Percentiles rank a stretch among this genome's conserved stretches.
These are phyloP conservation scores for Dione vanillae DNA, from an alignment of 2,888 invertebrate species.

Conservation along the genomic window DNA sequence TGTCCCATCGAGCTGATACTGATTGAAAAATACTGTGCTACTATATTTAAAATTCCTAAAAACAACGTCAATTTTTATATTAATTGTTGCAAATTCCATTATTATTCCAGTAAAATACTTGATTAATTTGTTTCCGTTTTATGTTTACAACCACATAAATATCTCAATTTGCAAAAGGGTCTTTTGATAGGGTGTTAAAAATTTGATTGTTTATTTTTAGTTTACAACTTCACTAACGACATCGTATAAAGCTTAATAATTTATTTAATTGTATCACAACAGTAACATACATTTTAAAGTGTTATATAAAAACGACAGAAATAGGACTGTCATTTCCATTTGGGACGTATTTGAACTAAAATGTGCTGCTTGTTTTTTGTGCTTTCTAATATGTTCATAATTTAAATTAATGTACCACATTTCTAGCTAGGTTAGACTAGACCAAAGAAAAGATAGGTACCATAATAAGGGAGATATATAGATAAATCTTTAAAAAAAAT, in stretches of 20 bases:
- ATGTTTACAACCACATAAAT: conserved; percentile 1
- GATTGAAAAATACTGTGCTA: no score
- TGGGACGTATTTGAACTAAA: conserved; percentile 1
- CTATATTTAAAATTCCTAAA: no score
- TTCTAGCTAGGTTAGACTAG: no score
- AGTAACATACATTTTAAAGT: conserved; percentile 13
- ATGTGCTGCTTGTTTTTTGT: neutral
- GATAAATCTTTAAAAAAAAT: no score
- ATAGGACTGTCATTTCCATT: neutral
- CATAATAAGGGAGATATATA: no score
- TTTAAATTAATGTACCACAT: no score
- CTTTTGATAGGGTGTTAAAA: conserved; percentile 18
- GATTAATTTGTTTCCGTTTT: neutral
- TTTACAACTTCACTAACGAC: conserved; percentile 13
- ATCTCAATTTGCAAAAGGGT: conserved; percentile 5
- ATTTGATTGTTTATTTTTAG: conserved; percentile 5
- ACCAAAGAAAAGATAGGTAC: no score
- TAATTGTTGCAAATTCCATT: no score
- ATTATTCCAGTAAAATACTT: neutral
- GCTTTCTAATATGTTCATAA: neutral
- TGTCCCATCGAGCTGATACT: no score
- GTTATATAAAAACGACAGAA: conserved; percentile 5
- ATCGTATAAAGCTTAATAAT: conserved; percentile 15
- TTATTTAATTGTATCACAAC: conserved; percentile 7
- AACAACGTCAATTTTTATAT: no score